These are phyloP conservation scores for Eulemur rubriventer DNA, from an alignment of 2,797 vertebrate species.

Conservation along the genomic window DNA sequence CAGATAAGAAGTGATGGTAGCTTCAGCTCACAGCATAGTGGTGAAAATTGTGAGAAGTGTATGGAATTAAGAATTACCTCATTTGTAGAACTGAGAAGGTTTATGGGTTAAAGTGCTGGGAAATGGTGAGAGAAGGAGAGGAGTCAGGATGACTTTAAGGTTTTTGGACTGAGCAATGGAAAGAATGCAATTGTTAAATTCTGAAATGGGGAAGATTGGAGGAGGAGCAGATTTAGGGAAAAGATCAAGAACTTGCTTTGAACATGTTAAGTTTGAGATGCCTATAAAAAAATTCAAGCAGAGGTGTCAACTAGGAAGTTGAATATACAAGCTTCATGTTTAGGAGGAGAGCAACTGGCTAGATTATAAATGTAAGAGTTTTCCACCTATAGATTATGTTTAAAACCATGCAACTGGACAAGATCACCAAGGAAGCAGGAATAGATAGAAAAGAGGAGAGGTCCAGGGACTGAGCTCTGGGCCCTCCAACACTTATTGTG, in stretches of 20 bases:
- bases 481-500: not conserved
- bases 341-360: not conserved
- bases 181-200: not conserved
- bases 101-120: not conserved
- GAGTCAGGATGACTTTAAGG: not conserved
- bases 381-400: not conserved
- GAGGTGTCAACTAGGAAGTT: not conserved
- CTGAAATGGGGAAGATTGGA: not conserved
- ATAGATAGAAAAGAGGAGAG: not conserved
- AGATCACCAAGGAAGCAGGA: not conserved
- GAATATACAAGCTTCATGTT: not conserved
- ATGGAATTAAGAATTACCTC: not conserved
- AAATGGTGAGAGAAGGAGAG: not conserved
- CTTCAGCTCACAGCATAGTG: not conserved
- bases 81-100: not conserved
- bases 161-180: not conserved
- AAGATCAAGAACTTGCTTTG: not conserved
- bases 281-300: not conserved
- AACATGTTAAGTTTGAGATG: not conserved
- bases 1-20: not conserved
- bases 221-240: not conserved
- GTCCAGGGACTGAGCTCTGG: not conserved
- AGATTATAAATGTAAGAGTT: not conserved
- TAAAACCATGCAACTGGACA: not conserved
- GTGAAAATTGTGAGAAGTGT: not conserved